Base-by-base conservation (phyloP, 2,113 vertebrate species). In the Tragelaphus scriptus region DNA sequence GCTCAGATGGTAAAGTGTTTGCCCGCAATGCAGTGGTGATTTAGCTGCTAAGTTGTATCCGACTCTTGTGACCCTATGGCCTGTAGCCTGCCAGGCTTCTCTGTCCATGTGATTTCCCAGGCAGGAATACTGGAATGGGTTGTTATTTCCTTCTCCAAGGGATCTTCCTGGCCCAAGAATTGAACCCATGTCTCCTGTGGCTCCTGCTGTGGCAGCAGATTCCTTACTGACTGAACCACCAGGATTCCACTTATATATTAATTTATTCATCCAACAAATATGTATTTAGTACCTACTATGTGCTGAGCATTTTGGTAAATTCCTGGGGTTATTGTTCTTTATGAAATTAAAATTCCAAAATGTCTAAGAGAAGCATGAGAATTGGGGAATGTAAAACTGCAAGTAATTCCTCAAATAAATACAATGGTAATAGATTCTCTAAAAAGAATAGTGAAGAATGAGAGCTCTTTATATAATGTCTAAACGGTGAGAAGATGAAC, bases 291-390 rank as follows among this genome's bases (percentile, higher is more conserved):
- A 36, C 16, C 26, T 36, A 80, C 32, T 77, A 77, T 2, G 40
- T 44, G 6, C 23, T 77, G 40, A 92, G 14, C 3, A 95, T 95
- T 56, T 44, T 51, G 15, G 11, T 85, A 59, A 92, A 87, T 79
- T 81, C 47, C 28, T 58, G 16, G 80, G 11, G 65, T 63, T 49
- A n/a, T 40, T n/a, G 40, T 30, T 91, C 36, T 75, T 32, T 77
- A 86, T 79, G 32, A 94, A 80, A 15, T 71, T 88, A 90, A 71
- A 26, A 75, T 63, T 88, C 30, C 63, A 7, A 90, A 77, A 25
- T 36, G 30, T 87, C 55, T 81, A 32, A 88, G 85, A 88, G 2
- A 58, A 28, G 16, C 28, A 51, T 15, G 23, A 49, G 61, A 81
- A 2, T 30, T 28, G 30, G 63, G 36, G 30, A 61, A 25, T 49